A percentile compares a stretch with the other conserved stretches of the same genome.
Conservation (phyloP, 2,888 invertebrate species). For the Eupithecia insigniata region DNA sequence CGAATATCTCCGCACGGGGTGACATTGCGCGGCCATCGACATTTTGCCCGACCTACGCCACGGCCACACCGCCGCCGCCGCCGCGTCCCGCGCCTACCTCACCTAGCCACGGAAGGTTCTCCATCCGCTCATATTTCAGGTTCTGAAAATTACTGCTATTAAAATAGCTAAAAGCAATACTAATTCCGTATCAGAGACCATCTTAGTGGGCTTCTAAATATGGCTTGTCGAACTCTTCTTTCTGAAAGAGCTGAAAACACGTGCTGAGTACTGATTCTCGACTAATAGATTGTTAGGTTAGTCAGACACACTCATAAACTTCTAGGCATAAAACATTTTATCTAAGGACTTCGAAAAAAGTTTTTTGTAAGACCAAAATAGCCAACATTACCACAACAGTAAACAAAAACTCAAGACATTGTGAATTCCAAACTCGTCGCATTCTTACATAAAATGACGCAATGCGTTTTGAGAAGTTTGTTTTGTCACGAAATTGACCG, state of each 20-base stretch:
- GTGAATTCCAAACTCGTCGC: slow-evolving; percentile 54
- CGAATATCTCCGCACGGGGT: slow-evolving; percentile 74
- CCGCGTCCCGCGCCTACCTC: slow-evolving; percentile 53
- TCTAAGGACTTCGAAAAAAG: background rate
- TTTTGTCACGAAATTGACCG: slow-evolving; percentile 51
- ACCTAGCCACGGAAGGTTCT: slow-evolving; percentile 62
- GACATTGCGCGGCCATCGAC: slow-evolving; percentile 81
- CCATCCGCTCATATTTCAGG: slow-evolving; percentile 52
- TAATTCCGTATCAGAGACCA: background rate
- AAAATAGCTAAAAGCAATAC: background rate
- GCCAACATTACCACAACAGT: slow-evolving; percentile 21
- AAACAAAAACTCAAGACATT: slow-evolving; percentile 36
- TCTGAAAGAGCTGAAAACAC: background rate
- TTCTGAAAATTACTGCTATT: slow-evolving; percentile 7
- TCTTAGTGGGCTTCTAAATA: background rate
- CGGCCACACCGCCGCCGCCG: slow-evolving; percentile 56
- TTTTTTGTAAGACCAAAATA: background rate
- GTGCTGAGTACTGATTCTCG: background rate
- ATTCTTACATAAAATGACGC: slow-evolving; percentile 60
- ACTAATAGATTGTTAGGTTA: background rate
- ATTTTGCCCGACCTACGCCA: slow-evolving; percentile 79
- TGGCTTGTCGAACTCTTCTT: background rate
- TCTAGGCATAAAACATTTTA: background rate
- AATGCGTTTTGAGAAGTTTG: slow-evolving; percentile 55
- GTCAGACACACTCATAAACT: background rate